These are phyloP conservation scores for Criorhina ranunculi DNA, from an alignment of 2,888 invertebrate species.

Conservation along the genomic window DNA sequence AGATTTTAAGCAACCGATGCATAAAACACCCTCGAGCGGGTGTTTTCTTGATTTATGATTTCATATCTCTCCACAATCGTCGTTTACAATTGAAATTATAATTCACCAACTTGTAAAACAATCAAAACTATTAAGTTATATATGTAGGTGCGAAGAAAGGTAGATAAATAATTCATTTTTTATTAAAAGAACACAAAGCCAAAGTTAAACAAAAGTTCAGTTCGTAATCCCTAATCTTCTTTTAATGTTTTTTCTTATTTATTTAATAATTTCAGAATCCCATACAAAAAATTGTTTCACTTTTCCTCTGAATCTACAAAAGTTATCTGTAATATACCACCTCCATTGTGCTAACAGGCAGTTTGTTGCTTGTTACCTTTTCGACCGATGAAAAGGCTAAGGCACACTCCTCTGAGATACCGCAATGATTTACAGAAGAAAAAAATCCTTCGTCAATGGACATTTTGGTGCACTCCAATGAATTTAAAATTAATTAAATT, in stretches of 20 bases:
- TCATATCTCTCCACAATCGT: no score
- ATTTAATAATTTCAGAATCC: constrained; percentile 6
- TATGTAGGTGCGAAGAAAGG: no score
- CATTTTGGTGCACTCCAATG: constrained; percentile 21
- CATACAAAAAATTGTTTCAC: constrained; percentile 24
- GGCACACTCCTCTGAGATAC: neutral
- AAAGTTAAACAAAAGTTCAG: constrained; percentile 4
- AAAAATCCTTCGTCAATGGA: constrained; percentile 10
- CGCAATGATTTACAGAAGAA: constrained; percentile 5
- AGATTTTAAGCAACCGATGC: no score
- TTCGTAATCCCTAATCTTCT: constrained; percentile 1
- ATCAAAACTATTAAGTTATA: no score
- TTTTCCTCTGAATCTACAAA: neutral
- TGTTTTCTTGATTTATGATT: no score
- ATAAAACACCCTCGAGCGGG: no score
- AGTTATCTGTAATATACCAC: neutral
- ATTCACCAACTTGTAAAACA: no score
- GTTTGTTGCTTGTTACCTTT: neutral
- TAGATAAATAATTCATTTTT: no score
- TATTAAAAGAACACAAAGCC: neutral
- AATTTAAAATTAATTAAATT: constrained; percentile 53
- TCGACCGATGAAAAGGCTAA: neutral
- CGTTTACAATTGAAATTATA: no score
- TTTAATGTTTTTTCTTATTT: constrained; percentile 7
- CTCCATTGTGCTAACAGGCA: neutral